Conservation (phyloP, 2,113 vertebrate genomes). For the Nesogale talazaci region DNA sequence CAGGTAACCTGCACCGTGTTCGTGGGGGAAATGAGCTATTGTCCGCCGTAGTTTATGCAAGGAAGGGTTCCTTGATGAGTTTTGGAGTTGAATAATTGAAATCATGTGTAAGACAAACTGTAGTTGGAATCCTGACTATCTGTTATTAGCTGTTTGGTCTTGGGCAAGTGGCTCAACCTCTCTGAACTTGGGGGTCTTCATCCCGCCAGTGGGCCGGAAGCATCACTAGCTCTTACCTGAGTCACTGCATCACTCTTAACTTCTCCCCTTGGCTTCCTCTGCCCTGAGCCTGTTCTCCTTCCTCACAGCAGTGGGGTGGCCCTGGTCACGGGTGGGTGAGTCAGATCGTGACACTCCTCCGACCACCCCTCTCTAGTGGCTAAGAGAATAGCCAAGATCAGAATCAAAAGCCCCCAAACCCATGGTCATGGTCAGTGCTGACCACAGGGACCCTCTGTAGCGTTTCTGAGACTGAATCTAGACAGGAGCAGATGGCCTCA, state of each 20-base stretch:
- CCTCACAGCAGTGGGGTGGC: too few species aligned
- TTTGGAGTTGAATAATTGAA: neutral
- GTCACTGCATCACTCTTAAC: neutral
- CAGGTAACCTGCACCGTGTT: constrained; percentile 79
- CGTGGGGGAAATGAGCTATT: neutral
- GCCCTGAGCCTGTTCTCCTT: neutral
- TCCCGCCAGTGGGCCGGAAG: neutral
- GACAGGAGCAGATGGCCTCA: too few species aligned
- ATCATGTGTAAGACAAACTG: neutral
- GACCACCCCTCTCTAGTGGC: neutral
- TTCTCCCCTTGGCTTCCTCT: neutral
- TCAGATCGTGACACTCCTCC: neutral
- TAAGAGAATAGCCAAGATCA: too few species aligned
- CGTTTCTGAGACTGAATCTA: too few species aligned
- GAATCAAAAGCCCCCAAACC: too few species aligned
- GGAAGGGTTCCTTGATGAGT: neutral
- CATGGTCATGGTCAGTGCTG: too few species aligned
- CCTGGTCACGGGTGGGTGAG: neutral
- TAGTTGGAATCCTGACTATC: neutral
- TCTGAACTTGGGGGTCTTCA: neutral
- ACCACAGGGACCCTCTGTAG: too few species aligned
- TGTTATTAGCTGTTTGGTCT: neutral
- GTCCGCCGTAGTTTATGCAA: neutral
- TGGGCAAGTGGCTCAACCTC: neutral
- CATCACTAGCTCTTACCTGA: neutral